These are phyloP conservation scores for Medauroidea extradentata DNA, from an alignment of 1,140 invertebrate genomes.

Conservation along the genomic window DNA sequence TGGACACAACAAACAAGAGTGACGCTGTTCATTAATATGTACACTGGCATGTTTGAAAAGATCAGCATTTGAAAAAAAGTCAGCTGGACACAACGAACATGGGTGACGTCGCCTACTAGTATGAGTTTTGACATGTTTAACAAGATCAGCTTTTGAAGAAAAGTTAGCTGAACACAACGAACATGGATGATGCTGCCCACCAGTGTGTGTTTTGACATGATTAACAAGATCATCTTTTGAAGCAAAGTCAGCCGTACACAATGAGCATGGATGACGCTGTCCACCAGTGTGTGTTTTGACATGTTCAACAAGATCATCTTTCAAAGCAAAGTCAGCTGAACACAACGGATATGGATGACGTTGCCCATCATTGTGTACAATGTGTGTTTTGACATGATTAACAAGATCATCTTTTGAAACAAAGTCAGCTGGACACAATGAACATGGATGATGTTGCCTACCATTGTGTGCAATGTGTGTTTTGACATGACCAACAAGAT, in stretches of 20 bases:
- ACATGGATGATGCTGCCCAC: conserved; percentile 52
- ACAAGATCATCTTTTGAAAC: background rate
- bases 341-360: conserved; percentile 53
- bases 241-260: conserved; percentile 38
- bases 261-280: conserved; percentile 53
- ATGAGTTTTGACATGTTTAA: conserved; percentile 58
- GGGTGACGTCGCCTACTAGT: conserved; percentile 58
- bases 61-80: no score
- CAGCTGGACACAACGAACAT: conserved; percentile 46
- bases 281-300: conserved; percentile 50
- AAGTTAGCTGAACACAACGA: conserved; percentile 32
- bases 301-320: conserved; percentile 56
- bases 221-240: background rate
- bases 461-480: conserved; percentile 21
- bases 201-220: conserved; percentile 53
- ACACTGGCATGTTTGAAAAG: no score
- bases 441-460: conserved; percentile 31
- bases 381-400: conserved; percentile 23
- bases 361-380: conserved; percentile 57
- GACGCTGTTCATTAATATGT: no score
- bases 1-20: no score
- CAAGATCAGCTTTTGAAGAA: conserved; percentile 3
- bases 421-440: background rate
- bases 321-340: conserved; percentile 48
- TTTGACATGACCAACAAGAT: no score